Evolutionary conservation across 2,888 invertebrate genomes (phyloP).

Genomic region (Xylota segnis): DNA sequence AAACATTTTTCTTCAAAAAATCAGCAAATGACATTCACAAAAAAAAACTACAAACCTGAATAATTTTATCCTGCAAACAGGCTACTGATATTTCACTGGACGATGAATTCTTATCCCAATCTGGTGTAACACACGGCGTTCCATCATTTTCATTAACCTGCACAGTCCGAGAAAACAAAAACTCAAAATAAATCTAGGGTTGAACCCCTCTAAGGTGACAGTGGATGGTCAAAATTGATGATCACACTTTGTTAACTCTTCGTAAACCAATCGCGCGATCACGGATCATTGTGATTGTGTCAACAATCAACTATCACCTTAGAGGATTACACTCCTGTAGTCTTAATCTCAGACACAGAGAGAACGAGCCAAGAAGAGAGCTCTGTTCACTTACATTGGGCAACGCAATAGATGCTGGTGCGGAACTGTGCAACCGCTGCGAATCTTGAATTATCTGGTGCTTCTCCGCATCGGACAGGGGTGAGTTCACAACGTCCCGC

Average conservation of each 20-base stretch:
- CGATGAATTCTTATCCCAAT: constrained; percentile 96
- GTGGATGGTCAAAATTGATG: too few relatives aligned
- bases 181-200: background rate
- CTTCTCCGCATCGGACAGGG: constrained; percentile 93
- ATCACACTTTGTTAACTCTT: too few relatives aligned
- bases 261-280: too few relatives aligned
- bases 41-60: constrained; percentile 86
- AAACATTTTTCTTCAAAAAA: background rate
- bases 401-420: constrained; percentile 91
- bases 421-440: constrained; percentile 90
- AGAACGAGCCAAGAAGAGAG: constrained; percentile 1
- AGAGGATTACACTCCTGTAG: too few relatives aligned
- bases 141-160: constrained; percentile 85
- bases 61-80: constrained; percentile 95
- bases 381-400: constrained; percentile 82
- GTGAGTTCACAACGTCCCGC: constrained; percentile 92
- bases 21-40: background rate
- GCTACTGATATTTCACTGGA: constrained; percentile 96
- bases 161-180: background rate
- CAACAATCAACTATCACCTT: too few relatives aligned
- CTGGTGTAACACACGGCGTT: constrained; percentile 91
- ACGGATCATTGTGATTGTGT: too few relatives aligned
- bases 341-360: background rate
- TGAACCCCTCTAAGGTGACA: too few relatives aligned
- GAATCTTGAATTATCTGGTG: constrained; percentile 91